Evolutionary conservation across 2,113 vertebrate species (phyloP), one percentile per base, ranked within the genome.

Genomic region (Pollachius pollachius): DNA sequence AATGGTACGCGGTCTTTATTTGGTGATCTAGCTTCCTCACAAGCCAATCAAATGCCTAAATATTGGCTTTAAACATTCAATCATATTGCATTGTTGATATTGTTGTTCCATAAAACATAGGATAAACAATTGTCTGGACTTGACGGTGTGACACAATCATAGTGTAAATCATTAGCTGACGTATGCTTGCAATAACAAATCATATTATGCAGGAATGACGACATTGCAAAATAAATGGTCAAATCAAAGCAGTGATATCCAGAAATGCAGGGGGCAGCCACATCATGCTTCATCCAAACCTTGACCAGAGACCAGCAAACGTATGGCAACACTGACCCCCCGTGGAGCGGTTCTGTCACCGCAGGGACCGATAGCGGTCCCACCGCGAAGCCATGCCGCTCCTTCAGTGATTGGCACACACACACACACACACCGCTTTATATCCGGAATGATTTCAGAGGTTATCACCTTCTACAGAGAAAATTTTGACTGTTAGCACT

Each of bases 401-500:
- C 41, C 56, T 58, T 6, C 18, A 58, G 18, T 15, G 3, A 58
- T n/a, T n/a, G 15, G 12, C 41, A 48, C 41, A 48, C 41, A 48
- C 41, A 48, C 41, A 48, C 41, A 48, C 37, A 41, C 37, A 41
- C 7, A 48, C 41, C 16, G 2, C 56, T 18, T 58, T 1, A n/a
- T 18, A n/a, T 58, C 18, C 56, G 72, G 61, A 48, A 48, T 48
- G 41, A 9, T 48, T 48, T 75, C 74, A 71, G 72, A 64, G 52
- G 65, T 69, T 72, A 64, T 79, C 52, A 66, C 67, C 57, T 67
- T 72, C 34, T 56, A 52, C 74, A 75, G 30, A 80, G 58, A 82
- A 27, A 62, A 77, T 72, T 80, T 17, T 72, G 88, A 90, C 88
- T 90, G 90, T 88, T 90, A 89, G 76, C 37, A 59, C 74, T 57